Conservation (phyloP, 64 coral and sea anemone species). For the Trachythela sp. region DNA sequence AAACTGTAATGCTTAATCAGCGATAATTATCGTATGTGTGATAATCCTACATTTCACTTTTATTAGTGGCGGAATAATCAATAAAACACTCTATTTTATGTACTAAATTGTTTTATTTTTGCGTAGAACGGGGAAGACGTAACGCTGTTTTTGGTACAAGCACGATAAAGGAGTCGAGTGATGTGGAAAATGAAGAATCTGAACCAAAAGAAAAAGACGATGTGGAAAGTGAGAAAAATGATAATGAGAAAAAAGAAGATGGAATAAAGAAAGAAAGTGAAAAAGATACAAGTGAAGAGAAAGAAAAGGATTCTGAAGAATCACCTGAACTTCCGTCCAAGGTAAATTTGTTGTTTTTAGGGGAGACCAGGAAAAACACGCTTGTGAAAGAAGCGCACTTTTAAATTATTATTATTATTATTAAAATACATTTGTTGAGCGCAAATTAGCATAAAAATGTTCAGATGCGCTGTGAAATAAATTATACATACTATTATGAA, state of each 20-base stretch:
- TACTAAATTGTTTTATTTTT: neutral
- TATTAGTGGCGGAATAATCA: neutral
- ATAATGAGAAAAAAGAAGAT: slow-evolving; percentile 32
- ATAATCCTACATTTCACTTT: too few relatives aligned
- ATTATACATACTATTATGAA: too few relatives aligned
- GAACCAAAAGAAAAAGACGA: slow-evolving; percentile 24
- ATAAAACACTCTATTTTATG: neutral
- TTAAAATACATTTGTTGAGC: too few relatives aligned
- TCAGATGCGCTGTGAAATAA: too few relatives aligned
- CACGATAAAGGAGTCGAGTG: neutral
- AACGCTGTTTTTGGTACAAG: neutral
- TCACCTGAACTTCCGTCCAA: neutral
- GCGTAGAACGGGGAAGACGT: slow-evolving; percentile 8
- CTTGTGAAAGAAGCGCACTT: too few relatives aligned
- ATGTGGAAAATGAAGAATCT: slow-evolving; percentile 31
- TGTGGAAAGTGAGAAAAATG: slow-evolving; percentile 3
- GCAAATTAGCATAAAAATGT: too few relatives aligned
- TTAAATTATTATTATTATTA: too few relatives aligned
- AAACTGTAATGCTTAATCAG: too few relatives aligned
- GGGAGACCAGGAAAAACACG: too few relatives aligned
- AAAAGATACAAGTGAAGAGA: slow-evolving; percentile 38
- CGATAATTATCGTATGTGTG: too few relatives aligned
- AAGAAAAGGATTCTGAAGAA: slow-evolving; percentile 49
- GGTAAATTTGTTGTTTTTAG: neutral
- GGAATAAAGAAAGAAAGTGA: slow-evolving; percentile 49